These are phyloP conservation scores for Dendronephthya gigantea DNA, from an alignment of 64 coral and sea anemone species.

Conservation along the genomic window DNA sequence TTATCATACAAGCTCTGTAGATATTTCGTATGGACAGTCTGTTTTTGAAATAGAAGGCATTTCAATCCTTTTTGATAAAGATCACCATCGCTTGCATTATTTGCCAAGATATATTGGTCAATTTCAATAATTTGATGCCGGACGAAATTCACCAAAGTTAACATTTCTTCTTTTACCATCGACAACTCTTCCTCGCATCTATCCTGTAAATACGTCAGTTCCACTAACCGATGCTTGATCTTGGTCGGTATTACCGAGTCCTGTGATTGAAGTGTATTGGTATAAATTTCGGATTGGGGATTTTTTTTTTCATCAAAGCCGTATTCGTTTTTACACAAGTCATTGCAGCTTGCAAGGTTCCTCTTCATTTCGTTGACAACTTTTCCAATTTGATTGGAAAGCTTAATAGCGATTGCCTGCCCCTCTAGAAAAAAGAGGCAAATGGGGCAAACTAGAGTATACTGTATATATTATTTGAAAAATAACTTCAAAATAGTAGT, in stretches of 20 bases:
- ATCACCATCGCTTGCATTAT: neutral
- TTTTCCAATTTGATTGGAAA: neutral
- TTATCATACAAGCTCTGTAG: neutral
- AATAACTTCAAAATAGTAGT: no score
- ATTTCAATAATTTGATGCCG: neutral
- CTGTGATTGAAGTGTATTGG: neutral
- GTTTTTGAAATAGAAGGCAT: neutral
- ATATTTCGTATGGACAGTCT: neutral
- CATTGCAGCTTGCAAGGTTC: neutral
- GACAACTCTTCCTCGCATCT: slow-evolving; percentile 10
- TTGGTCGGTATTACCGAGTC: neutral
- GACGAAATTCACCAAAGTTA: neutral
- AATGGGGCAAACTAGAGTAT: no score
- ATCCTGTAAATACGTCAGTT: neutral
- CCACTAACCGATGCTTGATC: neutral
- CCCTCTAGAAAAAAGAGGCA: slow-evolving; percentile 8
- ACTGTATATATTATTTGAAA: no score
- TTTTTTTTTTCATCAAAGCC: neutral
- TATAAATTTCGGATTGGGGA: neutral
- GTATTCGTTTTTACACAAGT: neutral
- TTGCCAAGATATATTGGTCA: neutral
- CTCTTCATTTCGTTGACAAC: neutral
- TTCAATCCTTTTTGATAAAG: neutral
- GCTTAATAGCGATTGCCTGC: slow-evolving; percentile 13
- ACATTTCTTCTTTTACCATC: neutral